Evolutionary conservation across 2,888 invertebrate genomes (phyloP).

Genomic region (Macrophya alboannulata): DNA sequence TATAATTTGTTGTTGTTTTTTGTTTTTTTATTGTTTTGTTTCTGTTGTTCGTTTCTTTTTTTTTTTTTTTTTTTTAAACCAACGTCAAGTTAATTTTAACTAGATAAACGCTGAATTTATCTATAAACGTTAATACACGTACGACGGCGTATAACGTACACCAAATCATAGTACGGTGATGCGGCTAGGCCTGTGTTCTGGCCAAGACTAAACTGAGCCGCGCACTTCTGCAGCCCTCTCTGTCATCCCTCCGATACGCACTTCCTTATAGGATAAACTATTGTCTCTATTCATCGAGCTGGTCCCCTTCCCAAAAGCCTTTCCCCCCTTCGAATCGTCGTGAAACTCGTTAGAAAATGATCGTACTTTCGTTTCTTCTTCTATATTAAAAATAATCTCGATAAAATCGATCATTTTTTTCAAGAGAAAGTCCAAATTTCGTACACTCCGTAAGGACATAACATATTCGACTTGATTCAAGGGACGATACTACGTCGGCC

Average conservation of each 20-base stretch:
- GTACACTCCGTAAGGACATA: slow-evolving; percentile 58
- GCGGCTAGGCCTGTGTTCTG: slow-evolving; percentile 79
- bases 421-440: background rate
- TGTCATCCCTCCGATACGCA: slow-evolving; percentile 79
- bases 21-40: too few species aligned
- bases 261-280: slow-evolving; percentile 74
- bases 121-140: slow-evolving; percentile 8
- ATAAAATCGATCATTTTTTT: background rate
- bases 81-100: background rate
- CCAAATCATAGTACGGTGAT: slow-evolving; percentile 67
- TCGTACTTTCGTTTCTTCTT: background rate
- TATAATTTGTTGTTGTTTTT: too few species aligned
- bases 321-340: background rate
- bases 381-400: slow-evolving; percentile 19
- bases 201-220: slow-evolving; percentile 79
- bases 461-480: slow-evolving; percentile 61
- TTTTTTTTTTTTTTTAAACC: background rate
- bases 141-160: slow-evolving; percentile 31
- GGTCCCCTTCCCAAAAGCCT: background rate
- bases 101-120: background rate
- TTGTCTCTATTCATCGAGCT: slow-evolving; percentile 64
- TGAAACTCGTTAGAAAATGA: background rate
- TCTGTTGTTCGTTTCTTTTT: too few species aligned
- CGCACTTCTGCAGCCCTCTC: slow-evolving; percentile 78
- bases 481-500: slow-evolving; percentile 70